Percentiles rank a stretch among this genome's conserved stretches.
These are phyloP conservation scores for Eupithecia exiguata DNA, from an alignment of 2,888 invertebrate species.

Conservation along the genomic window DNA sequence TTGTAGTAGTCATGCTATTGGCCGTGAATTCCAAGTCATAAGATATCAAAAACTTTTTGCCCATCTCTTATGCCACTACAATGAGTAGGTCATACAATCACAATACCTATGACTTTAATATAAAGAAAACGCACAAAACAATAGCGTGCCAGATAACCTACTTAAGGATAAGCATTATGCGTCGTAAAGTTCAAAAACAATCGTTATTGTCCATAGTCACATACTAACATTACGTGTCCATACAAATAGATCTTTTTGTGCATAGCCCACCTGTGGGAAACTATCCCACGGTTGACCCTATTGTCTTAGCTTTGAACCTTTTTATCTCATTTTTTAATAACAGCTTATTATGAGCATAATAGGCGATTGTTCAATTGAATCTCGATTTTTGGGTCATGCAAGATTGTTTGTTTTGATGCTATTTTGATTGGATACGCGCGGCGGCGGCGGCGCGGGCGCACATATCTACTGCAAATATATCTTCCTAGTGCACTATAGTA, in stretches of 20 bases:
- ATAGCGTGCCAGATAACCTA: slow-evolving; percentile 43
- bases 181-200: slow-evolving; percentile 45
- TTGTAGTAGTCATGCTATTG: too few relatives aligned
- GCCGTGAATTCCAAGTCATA: too few relatives aligned
- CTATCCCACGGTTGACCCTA: slow-evolving; percentile 67
- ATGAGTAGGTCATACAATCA: slow-evolving; percentile 8
- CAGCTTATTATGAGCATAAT: slow-evolving; percentile 77
- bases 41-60: too few relatives aligned
- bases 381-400: slow-evolving; percentile 53
- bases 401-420: slow-evolving; percentile 36
- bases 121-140: slow-evolving; percentile 33
- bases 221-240: slow-evolving; percentile 45
- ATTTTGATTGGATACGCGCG: slow-evolving; percentile 22
- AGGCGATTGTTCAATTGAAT: slow-evolving; percentile 78
- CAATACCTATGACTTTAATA: slow-evolving; percentile 7
- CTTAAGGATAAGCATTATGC: slow-evolving; percentile 44
- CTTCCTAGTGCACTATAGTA: background rate
- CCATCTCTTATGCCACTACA: slow-evolving; percentile 13
- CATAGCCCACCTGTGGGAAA: slow-evolving; percentile 64
- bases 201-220: slow-evolving; percentile 47
- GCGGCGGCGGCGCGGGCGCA: background rate
- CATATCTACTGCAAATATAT: background rate
- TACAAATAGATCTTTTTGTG: slow-evolving; percentile 54
- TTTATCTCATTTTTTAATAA: slow-evolving; percentile 73
- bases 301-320: slow-evolving; percentile 59